Base-by-base conservation (phyloP, 2,113 vertebrate genomes). In the Atractosteus spatula region DNA sequence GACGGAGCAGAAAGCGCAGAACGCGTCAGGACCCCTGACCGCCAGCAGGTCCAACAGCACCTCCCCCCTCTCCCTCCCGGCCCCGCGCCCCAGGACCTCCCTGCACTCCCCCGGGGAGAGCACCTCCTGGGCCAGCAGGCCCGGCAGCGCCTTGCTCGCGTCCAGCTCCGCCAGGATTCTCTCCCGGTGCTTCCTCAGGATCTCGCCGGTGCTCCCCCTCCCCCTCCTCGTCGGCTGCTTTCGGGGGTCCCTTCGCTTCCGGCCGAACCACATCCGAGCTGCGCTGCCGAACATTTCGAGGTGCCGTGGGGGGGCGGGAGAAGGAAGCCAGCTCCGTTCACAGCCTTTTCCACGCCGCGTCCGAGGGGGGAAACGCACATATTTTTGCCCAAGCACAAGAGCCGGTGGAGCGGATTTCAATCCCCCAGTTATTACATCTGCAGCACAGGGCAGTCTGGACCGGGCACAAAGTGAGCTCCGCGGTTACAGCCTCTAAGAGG, bases 81-180 rank as follows among this genome's bases (percentile, higher is more conserved):
- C 83, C 55, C 91, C 89, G 75, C 88, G 85, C 0, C 85, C 91
- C 76, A 94, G 84, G 79, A 97, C 91, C 69, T 97, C 94, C 74
- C 87, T 93, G 86, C 93, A 94, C 78, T 98, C 96, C 79, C 85
- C 86, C 73, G 95, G 84, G 62, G 96, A 94, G 88, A 97, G 95
- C 66, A 95, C 86, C 59, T 93, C 91, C 1, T 93, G 86, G 16
- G 92, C 93, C 76, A 96, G 93, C 83, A 97, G 78, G 84, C 86
- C 87, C 29, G 92, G 93, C 55, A 98, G 92, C 75, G 94, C 92
- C 61, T 84, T 80, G 81, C 82, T 90, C 79, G 96, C 82, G 41
- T 92, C 93, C 82, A 97, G 78, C 71, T 94, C 93, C 10, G 81
- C 85, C 75, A 94, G 84, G 69, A 95, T 91, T 85, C 80, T 86